Conservation (phyloP, 1,140 invertebrate genomes). For the Neodiprion virginianus region DNA sequence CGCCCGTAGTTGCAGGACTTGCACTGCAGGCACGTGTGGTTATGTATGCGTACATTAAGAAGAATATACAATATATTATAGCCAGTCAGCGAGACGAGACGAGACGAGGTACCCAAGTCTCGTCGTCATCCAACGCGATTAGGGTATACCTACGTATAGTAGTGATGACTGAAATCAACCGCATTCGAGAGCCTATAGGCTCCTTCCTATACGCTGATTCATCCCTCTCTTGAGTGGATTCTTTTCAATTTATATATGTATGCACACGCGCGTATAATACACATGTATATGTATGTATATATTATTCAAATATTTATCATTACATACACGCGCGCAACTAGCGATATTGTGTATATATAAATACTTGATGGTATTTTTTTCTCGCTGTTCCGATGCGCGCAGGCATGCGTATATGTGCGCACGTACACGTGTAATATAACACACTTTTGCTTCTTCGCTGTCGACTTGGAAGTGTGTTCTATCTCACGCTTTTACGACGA, state of each 20-base stretch:
- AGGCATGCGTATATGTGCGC: too few species aligned
- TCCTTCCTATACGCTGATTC: too few species aligned
- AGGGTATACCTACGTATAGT: too few species aligned
- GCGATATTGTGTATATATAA: not conserved
- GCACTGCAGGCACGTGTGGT: not conserved
- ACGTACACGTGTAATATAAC: too few species aligned
- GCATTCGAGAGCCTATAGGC: not conserved
- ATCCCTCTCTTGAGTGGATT: too few species aligned
- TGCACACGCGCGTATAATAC: too few species aligned
- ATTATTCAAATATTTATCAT: slow-evolving; percentile 3
- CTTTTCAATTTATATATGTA: too few species aligned
- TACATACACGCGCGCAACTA: not conserved
- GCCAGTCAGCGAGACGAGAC: not conserved
- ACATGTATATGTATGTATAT: not conserved
- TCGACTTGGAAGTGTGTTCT: too few species aligned
- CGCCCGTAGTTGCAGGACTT: not conserved
- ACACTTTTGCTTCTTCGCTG: too few species aligned
- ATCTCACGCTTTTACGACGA: too few species aligned
- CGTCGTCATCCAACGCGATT: not conserved
- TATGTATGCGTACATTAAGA: not conserved
- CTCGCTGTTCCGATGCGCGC: too few species aligned
- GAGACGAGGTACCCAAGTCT: not conserved
- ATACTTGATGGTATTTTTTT: not conserved
- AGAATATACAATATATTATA: not conserved
- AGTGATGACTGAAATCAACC: not conserved